Evolutionary conservation across 2,113 vertebrate genomes (phyloP), one percentile per base, ranked within the genome.

Genomic region (Ia io): DNA sequence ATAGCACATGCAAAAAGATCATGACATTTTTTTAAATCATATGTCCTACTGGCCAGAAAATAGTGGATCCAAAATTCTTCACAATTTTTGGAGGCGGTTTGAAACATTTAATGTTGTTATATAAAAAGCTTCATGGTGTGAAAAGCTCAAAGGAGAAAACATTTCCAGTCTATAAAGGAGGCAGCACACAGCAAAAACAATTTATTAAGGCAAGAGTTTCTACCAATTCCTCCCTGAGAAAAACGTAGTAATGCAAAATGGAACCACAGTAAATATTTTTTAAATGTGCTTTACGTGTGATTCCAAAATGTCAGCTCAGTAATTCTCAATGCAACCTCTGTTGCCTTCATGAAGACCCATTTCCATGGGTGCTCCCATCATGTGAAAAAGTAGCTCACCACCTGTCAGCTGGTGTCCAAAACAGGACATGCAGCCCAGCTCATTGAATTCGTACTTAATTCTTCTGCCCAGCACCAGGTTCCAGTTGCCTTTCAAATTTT

Each of bases 361-460:
- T 40, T 78, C 49, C 63, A 86, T 73, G 22, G 89, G 11, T 18
- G 22, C 28, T n/a, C 9, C 2, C 2, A 18, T 14, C 23, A 11
- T 9, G 1, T 23, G 61, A 53, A 61, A 80, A 69, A 30, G 59
- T 20, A 76, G 12, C 35, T 83, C 11, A 1, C 69, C 69, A 22
- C 0, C 0, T 14, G 20, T 17, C 51, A 23, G 73, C 80, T 17
- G 59, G 42, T 44, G n/a, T 30, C 70, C 0, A 13, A 35, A 69
- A 28, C 4, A 3, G n/a, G 56, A 47, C 74, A 14, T 3, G 0
- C 28, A 13, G 32, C 6, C 49, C 82, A 30, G 18, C 4, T n/a
- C 30, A 3, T 2, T 11, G 30, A 71, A 47, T 65, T 7, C 51
- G 32, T 35, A 51, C 76, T 78, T 7, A 30, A 44, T 65, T 56